A percentile compares a stretch with the other conserved stretches of the same genome.
These are phyloP conservation scores for Notothenia rossii DNA, from an alignment of 2,113 vertebrate species.

Conservation along the genomic window DNA sequence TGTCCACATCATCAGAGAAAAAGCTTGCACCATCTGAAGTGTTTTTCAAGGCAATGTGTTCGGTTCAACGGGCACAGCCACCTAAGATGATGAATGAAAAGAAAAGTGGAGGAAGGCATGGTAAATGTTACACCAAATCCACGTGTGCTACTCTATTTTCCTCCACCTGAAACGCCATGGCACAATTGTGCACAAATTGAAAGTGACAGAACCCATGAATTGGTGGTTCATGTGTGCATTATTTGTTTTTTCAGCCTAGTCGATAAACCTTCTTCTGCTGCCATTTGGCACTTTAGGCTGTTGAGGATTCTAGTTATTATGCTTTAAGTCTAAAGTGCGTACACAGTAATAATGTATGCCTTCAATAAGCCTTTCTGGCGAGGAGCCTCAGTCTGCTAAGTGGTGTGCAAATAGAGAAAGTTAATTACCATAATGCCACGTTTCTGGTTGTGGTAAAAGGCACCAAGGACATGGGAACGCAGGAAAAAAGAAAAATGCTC, in stretches of 20 bases:
- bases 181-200: not conserved
- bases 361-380: slow-evolving; percentile 49
- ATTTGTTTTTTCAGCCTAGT: slow-evolving; percentile 12
- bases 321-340: slow-evolving; percentile 46
- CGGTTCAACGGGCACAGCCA: slow-evolving; percentile 61
- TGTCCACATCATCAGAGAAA: slow-evolving; percentile 70
- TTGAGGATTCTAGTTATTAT: slow-evolving; percentile 17
- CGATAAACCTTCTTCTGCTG: not conserved
- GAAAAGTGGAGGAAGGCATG: slow-evolving; percentile 74
- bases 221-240: not conserved
- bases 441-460: slow-evolving; percentile 39
- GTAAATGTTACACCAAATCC: slow-evolving; percentile 58
- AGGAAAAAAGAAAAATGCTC: slow-evolving; percentile 27
- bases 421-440: slow-evolving; percentile 63
- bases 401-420: slow-evolving; percentile 61
- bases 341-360: slow-evolving; percentile 49
- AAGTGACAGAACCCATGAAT: slow-evolving; percentile 5
- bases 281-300: not conserved
- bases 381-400: slow-evolving; percentile 39
- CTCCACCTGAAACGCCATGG: slow-evolving; percentile 43
- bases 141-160: slow-evolving; percentile 46
- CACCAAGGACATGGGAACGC: slow-evolving; percentile 42
- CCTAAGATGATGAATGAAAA: slow-evolving; percentile 79
- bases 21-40: slow-evolving; percentile 65
- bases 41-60: slow-evolving; percentile 72